Percentiles rank a stretch among this genome's conserved stretches.
Conservation (phyloP, 2,797 vertebrate genomes). For the Acridotheres tristis region DNA sequence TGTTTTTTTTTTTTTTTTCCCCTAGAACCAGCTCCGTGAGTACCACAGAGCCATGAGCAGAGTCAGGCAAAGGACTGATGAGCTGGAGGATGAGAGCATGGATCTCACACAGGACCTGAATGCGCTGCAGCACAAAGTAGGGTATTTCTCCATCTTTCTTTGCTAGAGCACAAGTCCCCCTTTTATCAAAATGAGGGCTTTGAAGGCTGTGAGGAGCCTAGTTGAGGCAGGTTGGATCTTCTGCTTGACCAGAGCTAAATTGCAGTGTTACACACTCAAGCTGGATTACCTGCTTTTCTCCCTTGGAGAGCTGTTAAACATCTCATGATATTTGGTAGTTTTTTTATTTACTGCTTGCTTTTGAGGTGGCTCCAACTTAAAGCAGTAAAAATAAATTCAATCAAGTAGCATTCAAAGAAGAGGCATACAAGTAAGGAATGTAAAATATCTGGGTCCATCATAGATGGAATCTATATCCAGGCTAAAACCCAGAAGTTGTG, state of each 20-base stretch:
- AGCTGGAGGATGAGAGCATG: slow-evolving; percentile 80
- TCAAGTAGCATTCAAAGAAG: background rate
- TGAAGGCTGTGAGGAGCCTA: background rate
- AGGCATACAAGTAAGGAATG: accelerated
- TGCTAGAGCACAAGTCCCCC: background rate
- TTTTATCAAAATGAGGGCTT: background rate
- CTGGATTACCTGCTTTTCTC: background rate
- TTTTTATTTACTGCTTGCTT: background rate
- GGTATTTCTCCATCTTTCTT: background rate
- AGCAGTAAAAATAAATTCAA: background rate
- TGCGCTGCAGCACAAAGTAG: slow-evolving; percentile 82
- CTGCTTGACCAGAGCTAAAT: background rate
- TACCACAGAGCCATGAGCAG: slow-evolving; percentile 76
- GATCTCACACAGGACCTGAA: slow-evolving; percentile 79
- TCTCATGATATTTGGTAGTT: background rate
- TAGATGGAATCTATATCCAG: background rate
- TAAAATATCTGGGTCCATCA: background rate
- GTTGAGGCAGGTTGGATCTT: background rate
- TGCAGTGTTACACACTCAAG: background rate
- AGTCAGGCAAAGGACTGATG: slow-evolving; percentile 71
- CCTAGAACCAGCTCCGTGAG: slow-evolving; percentile 77
- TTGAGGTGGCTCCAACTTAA: background rate
- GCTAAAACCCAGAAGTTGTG: background rate
- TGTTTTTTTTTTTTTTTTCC: background rate
- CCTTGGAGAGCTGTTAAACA: background rate